Evolutionary conservation across 2,797 vertebrate genomes (phyloP).

Genomic region (Gila robusta): DNA sequence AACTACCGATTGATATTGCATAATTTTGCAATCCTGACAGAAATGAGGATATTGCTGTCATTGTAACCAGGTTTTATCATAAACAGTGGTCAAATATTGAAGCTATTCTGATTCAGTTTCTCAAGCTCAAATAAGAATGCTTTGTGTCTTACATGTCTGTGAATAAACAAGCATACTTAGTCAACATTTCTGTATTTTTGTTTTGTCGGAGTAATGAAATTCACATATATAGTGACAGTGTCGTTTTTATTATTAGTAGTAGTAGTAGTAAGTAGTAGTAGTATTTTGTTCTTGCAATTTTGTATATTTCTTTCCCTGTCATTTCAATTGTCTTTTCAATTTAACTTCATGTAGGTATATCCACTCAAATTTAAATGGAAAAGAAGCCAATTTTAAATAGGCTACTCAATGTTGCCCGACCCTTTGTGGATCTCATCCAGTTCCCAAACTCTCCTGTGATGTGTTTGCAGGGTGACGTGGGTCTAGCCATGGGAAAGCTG

Average conservation of each 20-base stretch:
- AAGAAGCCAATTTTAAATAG: background rate
- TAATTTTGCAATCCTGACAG: background rate
- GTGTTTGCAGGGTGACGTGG: conserved; percentile 89
- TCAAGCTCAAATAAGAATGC: background rate
- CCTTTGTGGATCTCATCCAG: background rate
- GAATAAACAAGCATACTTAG: background rate
- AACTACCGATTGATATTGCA: background rate
- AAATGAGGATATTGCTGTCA: background rate
- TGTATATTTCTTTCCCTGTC: background rate
- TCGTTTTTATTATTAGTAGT: background rate
- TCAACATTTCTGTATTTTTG: background rate
- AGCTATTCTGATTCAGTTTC: background rate
- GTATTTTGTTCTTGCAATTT: background rate
- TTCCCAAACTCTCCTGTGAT: conserved; percentile 9
- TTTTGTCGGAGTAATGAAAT: background rate
- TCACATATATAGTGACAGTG: background rate
- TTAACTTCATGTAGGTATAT: background rate
- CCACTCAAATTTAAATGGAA: background rate
- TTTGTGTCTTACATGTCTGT: background rate
- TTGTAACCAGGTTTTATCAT: background rate
- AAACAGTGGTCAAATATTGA: background rate
- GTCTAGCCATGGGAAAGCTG: conserved; percentile 97
- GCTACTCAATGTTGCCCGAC: background rate
- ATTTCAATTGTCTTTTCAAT: background rate
- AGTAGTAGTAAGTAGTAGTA: background rate